Base-by-base conservation (phyloP, 1,140 invertebrate species). In the Neodiprion fabricii region DNA sequence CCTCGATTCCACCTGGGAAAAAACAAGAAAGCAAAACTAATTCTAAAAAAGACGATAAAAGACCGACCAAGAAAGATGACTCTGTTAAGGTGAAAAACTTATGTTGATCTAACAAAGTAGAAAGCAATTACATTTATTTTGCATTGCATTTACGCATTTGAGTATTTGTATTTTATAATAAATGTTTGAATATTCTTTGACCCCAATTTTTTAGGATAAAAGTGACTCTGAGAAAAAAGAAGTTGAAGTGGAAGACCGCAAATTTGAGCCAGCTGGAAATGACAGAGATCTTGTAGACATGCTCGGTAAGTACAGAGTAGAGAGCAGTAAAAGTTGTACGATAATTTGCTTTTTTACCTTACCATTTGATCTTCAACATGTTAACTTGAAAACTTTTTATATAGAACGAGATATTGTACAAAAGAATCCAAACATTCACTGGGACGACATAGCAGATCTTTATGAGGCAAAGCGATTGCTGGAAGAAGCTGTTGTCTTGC, bases 401-500 rank as follows among this genome's bases (percentile, higher is more conserved):
- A 76, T 91, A 93, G 98, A 99, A 89, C 90, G 98, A 84, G 98
- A 99, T 89, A 99, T 99, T 87, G 93, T 99, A 75, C 97, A 99
- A 89, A 98, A 97, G 88, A 97, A 99, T 90, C 97, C 97, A 17
- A 98, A 98, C 88, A 97, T 99, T 76, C 92, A 93, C 82, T 99
- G 98, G 98, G 95, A 96, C 84, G 98, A 99, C 86, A 99, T 99
- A 85, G 98, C 98, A 11, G 98, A 99, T 90, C 90, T 99, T 68
- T 90, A 94, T 21, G 97, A 99, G 85, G 98, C 98, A 1, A 99
- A 99, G 88, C 90, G 96, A 77, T 86, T 99, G 48, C 88, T 99
- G 21, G 97, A 99, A 88, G 98, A 99, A 91, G 98, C 98, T 71
- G 97, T 99, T 21, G 97, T 99, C 17, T 89, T 99, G 80, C 98